Base-by-base conservation (phyloP, 2,888 invertebrate genomes). In the Rhingia rostrata region DNA sequence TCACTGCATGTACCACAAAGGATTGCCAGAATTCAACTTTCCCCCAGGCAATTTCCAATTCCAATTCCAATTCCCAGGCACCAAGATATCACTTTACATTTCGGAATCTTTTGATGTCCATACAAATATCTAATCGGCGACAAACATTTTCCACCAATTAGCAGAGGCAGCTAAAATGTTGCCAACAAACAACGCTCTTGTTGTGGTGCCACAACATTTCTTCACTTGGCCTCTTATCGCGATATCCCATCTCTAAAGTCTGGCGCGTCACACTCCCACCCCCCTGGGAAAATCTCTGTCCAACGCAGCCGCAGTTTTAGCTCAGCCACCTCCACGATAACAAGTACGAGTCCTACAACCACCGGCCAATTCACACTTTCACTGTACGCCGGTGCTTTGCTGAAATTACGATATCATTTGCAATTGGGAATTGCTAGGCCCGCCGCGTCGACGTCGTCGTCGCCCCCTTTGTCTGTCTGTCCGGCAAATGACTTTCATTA, bases 61-160 rank as follows among this genome's bases (percentile, higher is more conserved):
- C 7, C 3, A 10, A 5, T 39, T 39, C 73, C 32, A 12, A 66
- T 78, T 72, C 82, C 51, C 64, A 74, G 9, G 51, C n/a, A 14
- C 64, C 14, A 37, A 6, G 47, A 47, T 78, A 72, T 78, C 72
- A 64, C 9, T 60, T 78, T 61, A 78, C 78, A 72, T 63, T 83
- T 73, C 79, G 79, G 79, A 67, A 39, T 79, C 58, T 33, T 83
- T 83, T 83, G 79, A 83, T 74, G 83, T 83, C 47, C 63, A 43
- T 39, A 67, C 22, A 63, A 61, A 58, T 64, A 83, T 83, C 79
- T 84, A 84, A 84, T 84, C 84, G 58, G 79, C 45, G 80, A 84
- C 84, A 84, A 80, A 84, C 80, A 75, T 80, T 84, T 80, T 84
- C 84, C 74, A 69, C 84, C 84, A 84, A 84, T 84, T 84, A 84